Evolutionary conservation across 2,888 invertebrate genomes (phyloP).

Genomic region (Sphinx pinastri): DNA sequence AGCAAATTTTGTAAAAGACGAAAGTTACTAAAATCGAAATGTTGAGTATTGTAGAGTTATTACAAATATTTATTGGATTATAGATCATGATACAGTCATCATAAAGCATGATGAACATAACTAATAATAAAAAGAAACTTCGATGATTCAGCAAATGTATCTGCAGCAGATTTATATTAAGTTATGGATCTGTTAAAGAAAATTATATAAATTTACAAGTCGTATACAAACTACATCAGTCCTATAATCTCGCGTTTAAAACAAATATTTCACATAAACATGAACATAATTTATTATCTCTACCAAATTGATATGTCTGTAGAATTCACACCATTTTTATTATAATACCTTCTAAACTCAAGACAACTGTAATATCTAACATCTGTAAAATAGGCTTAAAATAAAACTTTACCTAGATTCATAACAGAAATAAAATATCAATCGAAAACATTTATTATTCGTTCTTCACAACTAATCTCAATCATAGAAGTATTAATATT

Average conservation of each 20-base stretch:
- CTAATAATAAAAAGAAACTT: neutral
- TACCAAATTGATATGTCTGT: constrained; percentile 58
- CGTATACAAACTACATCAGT: constrained; percentile 38
- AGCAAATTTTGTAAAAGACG: neutral
- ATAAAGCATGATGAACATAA: too few species aligned
- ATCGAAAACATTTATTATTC: neutral
- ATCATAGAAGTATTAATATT: neutral
- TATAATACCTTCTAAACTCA: neutral
- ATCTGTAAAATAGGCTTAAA: constrained; percentile 1
- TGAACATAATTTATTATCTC: constrained; percentile 35
- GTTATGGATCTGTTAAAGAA: neutral
- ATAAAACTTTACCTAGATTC: neutral
- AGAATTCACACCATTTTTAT: constrained; percentile 11
- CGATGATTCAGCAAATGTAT: neutral
- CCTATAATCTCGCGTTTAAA: constrained; percentile 33
- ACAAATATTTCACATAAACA: neutral
- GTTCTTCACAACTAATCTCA: neutral
- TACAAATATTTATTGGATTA: too few species aligned
- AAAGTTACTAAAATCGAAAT: neutral
- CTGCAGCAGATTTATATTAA: neutral
- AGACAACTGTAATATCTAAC: neutral
- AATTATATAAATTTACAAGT: constrained; percentile 15
- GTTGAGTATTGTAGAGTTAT: neutral
- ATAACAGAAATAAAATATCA: neutral
- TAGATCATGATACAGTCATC: too few species aligned